Evolutionary conservation across 2,113 vertebrate genomes (phyloP).

Genomic region (Papio anubis): DNA sequence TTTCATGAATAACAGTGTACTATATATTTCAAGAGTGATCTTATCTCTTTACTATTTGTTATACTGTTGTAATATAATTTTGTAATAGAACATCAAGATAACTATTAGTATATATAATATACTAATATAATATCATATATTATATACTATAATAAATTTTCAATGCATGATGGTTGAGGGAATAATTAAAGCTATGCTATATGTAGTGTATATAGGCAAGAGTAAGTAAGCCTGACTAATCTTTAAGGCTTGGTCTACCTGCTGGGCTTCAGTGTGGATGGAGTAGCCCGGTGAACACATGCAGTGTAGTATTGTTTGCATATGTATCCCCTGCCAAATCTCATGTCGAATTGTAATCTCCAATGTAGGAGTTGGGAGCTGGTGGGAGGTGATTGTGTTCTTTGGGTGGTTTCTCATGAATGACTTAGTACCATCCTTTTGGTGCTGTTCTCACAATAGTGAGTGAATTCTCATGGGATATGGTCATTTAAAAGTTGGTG

Average conservation of each 20-base stretch:
- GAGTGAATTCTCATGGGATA: no score
- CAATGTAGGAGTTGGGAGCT: no score
- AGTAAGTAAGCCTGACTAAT: not conserved
- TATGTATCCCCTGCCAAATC: no score
- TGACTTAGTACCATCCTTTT: no score
- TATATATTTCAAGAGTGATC: not conserved
- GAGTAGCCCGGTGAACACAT: not conserved
- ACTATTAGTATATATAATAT: not conserved
- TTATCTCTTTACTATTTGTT: not conserved
- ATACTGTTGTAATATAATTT: not conserved
- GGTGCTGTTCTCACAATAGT: no score
- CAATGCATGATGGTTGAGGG: not conserved
- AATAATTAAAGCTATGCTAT: not conserved
- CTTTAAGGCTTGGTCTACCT: not conserved
- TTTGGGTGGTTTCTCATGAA: no score
- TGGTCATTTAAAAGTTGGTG: no score
- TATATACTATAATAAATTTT: not conserved
- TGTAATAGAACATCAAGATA: not conserved
- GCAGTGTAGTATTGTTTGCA: no score
- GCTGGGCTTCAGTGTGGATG: not conserved
- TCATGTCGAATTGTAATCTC: no score
- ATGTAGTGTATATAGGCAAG: not conserved
- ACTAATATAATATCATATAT: no score
- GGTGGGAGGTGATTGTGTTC: no score
- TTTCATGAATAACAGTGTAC: not conserved